These are phyloP conservation scores for Drosophila dunni DNA, from an alignment of 1,140 invertebrate genomes.

Conservation along the genomic window DNA sequence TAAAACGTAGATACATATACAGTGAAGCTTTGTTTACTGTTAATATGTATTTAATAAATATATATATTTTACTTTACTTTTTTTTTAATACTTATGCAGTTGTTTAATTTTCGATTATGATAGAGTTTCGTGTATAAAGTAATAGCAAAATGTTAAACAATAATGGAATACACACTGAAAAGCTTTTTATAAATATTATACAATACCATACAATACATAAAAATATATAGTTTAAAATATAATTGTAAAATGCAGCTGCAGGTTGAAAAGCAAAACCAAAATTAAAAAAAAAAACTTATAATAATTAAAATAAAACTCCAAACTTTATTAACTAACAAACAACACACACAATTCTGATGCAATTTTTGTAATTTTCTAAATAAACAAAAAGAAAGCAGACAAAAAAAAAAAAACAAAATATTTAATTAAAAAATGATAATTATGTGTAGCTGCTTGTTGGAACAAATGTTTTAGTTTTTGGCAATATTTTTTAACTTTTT, in stretches of 20 bases:
- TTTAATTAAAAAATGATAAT: background rate
- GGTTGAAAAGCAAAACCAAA: conserved; percentile 27
- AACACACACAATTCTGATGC: conserved; percentile 11
- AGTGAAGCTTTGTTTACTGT: too few species aligned
- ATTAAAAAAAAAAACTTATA: background rate
- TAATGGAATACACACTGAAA: conserved; percentile 39
- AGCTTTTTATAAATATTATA: conserved; percentile 51
- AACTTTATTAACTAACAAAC: conserved; percentile 23
- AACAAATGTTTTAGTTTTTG: conserved; percentile 44
- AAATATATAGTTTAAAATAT: conserved; percentile 36
- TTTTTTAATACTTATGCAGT: background rate
- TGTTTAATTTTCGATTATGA: conserved; percentile 17
- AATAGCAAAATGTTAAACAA: conserved; percentile 47
- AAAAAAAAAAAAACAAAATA: conserved; percentile 25
- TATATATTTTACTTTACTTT: too few species aligned
- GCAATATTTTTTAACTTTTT: conserved; percentile 18
- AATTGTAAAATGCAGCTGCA: conserved; percentile 41
- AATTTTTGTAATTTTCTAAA: conserved; percentile 55
- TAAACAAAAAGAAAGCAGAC: conserved; percentile 1
- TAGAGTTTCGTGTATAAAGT: conserved; percentile 36
- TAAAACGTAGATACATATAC: conserved; percentile 15
- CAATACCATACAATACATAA: conserved; percentile 23
- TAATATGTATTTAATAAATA: conserved; percentile 9
- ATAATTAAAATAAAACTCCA: background rate
- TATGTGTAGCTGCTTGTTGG: conserved; percentile 20